phyloP scores from a whole-genome alignment of 2,113 vertebrate species.

The Emydocephalus ijimae region DNA sequence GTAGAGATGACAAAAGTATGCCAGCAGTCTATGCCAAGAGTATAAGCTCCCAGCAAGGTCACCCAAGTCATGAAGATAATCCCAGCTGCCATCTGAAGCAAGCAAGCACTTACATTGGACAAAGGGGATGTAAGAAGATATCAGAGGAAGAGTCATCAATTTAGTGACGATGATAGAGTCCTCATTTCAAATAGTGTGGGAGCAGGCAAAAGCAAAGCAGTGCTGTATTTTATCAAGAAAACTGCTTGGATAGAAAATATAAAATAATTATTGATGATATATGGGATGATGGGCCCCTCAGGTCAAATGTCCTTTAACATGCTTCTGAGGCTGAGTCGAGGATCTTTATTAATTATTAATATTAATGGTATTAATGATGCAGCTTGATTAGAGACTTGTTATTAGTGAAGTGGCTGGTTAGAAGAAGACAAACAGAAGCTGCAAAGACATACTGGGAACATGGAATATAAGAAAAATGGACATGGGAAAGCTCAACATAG shows the following conservation, averaged over 20 bases:
- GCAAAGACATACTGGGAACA: background rate
- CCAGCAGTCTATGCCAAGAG: background rate
- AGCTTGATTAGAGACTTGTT: background rate
- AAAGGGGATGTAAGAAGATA: background rate
- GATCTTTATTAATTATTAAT: background rate
- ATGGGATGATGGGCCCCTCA: background rate
- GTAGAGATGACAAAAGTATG: background rate
- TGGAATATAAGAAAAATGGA: background rate
- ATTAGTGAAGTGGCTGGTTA: background rate
- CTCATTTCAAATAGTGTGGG: background rate
- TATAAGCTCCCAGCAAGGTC: background rate
- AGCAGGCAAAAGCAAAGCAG: background rate
- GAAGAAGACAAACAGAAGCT: background rate
- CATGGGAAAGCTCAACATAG: background rate
- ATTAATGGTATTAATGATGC: background rate
- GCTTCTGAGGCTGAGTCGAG: background rate
- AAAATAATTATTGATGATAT: background rate
- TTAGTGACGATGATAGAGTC: background rate
- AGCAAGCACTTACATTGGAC: background rate
- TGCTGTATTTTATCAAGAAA: background rate
- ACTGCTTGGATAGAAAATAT: background rate
- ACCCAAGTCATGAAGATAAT: background rate
- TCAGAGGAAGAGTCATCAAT: background rate
- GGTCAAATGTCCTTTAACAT: background rate
- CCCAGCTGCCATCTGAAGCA: background rate